These are phyloP conservation scores for Phortica okadai DNA, from an alignment of 2,888 invertebrate genomes.

Conservation along the genomic window DNA sequence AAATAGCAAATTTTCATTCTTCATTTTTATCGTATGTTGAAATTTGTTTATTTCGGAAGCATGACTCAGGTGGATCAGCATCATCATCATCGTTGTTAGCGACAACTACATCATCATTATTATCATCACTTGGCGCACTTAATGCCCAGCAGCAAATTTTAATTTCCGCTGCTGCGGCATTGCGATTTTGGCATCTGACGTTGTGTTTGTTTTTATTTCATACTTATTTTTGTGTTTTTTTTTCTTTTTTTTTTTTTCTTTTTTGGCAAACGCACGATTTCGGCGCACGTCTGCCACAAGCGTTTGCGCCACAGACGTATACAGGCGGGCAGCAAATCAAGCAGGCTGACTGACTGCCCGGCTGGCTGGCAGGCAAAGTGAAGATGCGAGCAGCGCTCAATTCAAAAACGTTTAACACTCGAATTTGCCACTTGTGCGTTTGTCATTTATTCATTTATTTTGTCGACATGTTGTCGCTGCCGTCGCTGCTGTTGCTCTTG, in stretches of 20 bases:
- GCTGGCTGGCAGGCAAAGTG: slow-evolving; percentile 21
- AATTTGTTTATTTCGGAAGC: slow-evolving; percentile 40
- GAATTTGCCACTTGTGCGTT: slow-evolving; percentile 59
- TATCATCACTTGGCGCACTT: slow-evolving; percentile 6
- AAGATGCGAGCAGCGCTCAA: slow-evolving; percentile 59
- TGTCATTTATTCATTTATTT: slow-evolving; percentile 50
- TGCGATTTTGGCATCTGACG: neutral
- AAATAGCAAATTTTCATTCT: slow-evolving; percentile 43
- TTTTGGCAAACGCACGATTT: slow-evolving; percentile 67
- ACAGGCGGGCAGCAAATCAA: slow-evolving; percentile 9
- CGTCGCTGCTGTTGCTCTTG: slow-evolving; percentile 9
- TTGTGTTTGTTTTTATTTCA: slow-evolving; percentile 20
- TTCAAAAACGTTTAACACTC: slow-evolving; percentile 72
- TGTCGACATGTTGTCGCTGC: slow-evolving; percentile 17
- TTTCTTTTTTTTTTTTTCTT: slow-evolving; percentile 30
- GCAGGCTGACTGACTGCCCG: slow-evolving; percentile 2
- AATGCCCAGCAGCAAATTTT: slow-evolving; percentile 24
- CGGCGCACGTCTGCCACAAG: slow-evolving; percentile 67
- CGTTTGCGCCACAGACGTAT: slow-evolving; percentile 35
- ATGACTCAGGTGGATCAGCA: slow-evolving; percentile 57
- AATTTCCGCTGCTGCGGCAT: slow-evolving; percentile 21
- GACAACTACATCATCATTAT: neutral
- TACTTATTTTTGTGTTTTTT: slow-evolving; percentile 38
- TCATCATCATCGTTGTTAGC: neutral
- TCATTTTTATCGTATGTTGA: slow-evolving; percentile 40